phyloP scores from a whole-genome alignment of 1,140 invertebrate species.

The Pomacea maculata region DNA sequence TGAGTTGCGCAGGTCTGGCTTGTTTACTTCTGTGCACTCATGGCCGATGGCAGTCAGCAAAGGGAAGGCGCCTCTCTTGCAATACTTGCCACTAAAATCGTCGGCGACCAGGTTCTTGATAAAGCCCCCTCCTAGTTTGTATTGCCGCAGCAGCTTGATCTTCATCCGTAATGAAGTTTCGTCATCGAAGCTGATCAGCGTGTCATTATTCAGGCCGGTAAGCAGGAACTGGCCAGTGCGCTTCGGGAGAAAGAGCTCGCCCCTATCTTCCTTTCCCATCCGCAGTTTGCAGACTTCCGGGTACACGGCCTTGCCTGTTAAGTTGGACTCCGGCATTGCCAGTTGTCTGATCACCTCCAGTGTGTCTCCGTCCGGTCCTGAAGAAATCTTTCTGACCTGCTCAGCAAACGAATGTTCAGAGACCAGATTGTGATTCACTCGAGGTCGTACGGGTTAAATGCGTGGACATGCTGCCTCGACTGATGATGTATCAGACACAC shows the following conservation, averaged over 20 bases:
- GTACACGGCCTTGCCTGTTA: neutral
- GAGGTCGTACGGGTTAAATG: no score
- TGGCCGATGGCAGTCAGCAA: neutral
- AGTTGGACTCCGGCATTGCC: neutral
- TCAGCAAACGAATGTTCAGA: no score
- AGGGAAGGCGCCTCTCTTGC: neutral
- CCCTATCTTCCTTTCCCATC: neutral
- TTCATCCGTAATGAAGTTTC: neutral
- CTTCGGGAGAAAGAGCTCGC: neutral
- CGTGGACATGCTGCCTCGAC: no score
- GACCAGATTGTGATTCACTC: no score
- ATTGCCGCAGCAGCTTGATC: neutral
- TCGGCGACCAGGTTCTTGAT: conserved; percentile 2
- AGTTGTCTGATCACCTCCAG: neutral
- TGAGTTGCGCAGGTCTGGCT: neutral
- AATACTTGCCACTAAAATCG: neutral
- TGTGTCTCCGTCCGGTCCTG: neutral
- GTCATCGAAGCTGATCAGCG: neutral
- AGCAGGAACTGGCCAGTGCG: neutral
- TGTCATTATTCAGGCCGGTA: neutral
- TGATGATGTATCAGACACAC: no score
- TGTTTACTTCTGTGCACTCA: neutral
- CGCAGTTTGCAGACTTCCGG: neutral
- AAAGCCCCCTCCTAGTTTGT: neutral
- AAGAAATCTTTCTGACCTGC: no score